Conservation (phyloP, 2,797 vertebrate genomes). For the Arctocebus calabarensis region DNA sequence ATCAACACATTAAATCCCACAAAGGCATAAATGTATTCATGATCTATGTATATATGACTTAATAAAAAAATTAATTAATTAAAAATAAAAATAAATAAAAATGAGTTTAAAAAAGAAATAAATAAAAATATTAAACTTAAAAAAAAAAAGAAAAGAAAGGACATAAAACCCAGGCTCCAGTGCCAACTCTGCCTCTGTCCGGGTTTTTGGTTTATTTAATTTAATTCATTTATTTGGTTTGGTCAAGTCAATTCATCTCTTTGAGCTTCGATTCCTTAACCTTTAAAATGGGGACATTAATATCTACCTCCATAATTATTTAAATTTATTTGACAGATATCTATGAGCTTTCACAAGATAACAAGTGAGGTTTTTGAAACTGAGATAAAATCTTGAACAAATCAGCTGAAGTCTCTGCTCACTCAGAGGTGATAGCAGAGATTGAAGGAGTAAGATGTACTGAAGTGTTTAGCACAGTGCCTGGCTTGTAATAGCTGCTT, state of each 20-base stretch:
- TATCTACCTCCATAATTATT: not conserved
- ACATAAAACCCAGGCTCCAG: not conserved
- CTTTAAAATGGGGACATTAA: not conserved
- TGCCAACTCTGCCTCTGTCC: not conserved
- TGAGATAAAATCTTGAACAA: slow-evolving; percentile 9
- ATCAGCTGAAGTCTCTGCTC: not conserved
- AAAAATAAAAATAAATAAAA: too few relatives aligned
- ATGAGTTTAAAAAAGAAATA: too few relatives aligned
- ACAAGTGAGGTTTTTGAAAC: not conserved
- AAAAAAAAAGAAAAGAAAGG: too few relatives aligned
- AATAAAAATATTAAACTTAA: too few relatives aligned
- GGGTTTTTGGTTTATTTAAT: not conserved
- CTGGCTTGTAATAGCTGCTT: not conserved
- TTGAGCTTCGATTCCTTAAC: not conserved
- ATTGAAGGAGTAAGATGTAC: not conserved
- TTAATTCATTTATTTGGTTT: not conserved
- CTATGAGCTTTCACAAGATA: not conserved
- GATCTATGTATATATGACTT: too few relatives aligned
- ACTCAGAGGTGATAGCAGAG: not conserved
- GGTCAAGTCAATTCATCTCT: not conserved
- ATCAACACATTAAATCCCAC: too few relatives aligned
- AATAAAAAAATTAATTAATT: too few relatives aligned
- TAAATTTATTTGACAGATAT: not conserved
- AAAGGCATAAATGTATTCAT: too few relatives aligned
- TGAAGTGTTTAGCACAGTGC: not conserved